A percentile compares a stretch with the other conserved stretches of the same genome.
These are phyloP conservation scores for Unio pictorum DNA, from an alignment of 2,888 invertebrate genomes.

Conservation along the genomic window DNA sequence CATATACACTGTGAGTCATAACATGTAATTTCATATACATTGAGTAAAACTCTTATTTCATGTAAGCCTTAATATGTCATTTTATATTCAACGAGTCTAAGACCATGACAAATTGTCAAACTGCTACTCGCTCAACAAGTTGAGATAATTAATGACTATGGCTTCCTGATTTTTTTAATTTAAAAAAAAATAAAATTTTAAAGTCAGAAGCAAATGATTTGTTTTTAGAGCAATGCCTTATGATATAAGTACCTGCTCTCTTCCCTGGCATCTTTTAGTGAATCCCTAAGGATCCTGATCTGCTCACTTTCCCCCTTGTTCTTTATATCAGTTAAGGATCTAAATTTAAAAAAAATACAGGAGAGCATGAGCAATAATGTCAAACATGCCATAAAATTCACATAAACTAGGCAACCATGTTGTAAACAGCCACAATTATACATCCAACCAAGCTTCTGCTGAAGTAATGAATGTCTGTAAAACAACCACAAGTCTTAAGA, in stretches of 20 bases:
- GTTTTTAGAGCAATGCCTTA: constrained; percentile 1
- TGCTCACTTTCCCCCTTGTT: constrained; percentile 45
- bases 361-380: neutral
- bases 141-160: neutral
- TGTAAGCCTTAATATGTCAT: no score
- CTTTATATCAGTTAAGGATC: constrained; percentile 43
- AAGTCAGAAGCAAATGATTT: neutral
- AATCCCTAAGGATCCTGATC: constrained; percentile 31
- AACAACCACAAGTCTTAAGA: no score
- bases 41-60: no score
- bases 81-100: no score
- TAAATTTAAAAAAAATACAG: constrained; percentile 14
- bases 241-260: constrained; percentile 37
- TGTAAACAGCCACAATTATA: no score
- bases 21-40: no score
- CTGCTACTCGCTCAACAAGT: no score
- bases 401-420: neutral
- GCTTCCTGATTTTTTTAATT: constrained; percentile 6
- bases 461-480: no score
- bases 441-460: no score
- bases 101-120: no score
- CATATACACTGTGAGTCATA: no score
- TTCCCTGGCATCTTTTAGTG: constrained; percentile 35
- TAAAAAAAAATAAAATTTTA: neutral
- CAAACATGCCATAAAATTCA: neutral